A percentile compares a stretch with the other conserved stretches of the same genome.
Conservation (phyloP, 1,140 invertebrate genomes). For the Pseudachorutes palmiensis region DNA sequence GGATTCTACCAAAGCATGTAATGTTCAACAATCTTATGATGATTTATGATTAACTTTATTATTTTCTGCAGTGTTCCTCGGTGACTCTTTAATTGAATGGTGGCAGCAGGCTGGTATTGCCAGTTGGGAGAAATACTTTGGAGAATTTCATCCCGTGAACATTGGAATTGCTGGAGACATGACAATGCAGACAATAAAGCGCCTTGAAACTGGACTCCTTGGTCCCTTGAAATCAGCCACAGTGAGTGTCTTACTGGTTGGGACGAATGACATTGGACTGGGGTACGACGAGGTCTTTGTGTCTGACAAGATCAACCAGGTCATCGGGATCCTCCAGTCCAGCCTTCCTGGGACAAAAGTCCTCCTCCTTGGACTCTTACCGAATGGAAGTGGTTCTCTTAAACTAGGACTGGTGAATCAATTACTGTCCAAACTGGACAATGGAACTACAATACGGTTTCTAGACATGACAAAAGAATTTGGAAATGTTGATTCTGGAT, state of each 20-base stretch:
- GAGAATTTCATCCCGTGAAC: not conserved
- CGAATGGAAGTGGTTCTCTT: not conserved
- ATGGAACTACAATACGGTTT: not conserved
- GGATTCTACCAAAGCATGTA: too few relatives aligned
- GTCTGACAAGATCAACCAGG: not conserved
- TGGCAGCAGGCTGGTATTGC: not conserved
- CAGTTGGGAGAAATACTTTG: not conserved
- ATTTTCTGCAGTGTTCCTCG: too few relatives aligned
- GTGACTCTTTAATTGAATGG: not conserved
- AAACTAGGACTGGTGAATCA: not conserved
- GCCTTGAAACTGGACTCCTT: not conserved
- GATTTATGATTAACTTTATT: too few relatives aligned
- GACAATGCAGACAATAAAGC: not conserved
- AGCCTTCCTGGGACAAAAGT: not conserved
- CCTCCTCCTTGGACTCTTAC: conserved; percentile 2
- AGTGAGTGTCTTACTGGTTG: not conserved
- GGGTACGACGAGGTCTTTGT: not conserved
- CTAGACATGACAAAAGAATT: not conserved
- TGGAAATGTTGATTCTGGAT: too few relatives aligned
- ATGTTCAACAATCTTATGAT: too few relatives aligned
- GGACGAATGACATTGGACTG: conserved; percentile 10
- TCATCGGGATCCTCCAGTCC: not conserved
- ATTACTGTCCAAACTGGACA: not conserved
- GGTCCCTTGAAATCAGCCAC: not conserved
- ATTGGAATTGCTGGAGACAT: not conserved